Evolutionary conservation across 2,797 vertebrate genomes (phyloP), one percentile per base, ranked within the genome.

Genomic region (Epinephelus malabaricus): DNA sequence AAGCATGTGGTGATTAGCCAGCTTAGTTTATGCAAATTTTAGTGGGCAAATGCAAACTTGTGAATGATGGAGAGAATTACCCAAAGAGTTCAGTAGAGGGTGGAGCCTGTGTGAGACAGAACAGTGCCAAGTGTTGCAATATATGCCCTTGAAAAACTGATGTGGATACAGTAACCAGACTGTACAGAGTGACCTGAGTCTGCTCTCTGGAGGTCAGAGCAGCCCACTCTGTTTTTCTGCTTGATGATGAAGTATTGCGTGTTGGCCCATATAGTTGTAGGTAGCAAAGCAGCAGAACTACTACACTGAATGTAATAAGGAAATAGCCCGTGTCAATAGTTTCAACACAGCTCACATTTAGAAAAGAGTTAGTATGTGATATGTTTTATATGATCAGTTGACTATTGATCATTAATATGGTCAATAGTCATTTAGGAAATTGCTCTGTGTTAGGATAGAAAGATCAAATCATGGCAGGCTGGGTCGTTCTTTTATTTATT

Each of bases 401-500:
- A 65, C 50, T 50, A 59, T 2, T 68, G 40, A 72, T 58, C 1
- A 51, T 59, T 8, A 2, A 27, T 56, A 3, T 2, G 1, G 18
- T 61, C 43, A 34, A n/a, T 67, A 7, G 70, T 34, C 38, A 19
- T 49, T 69, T 13, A 50, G 40, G 43, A 78, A 61, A 63, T 2
- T 67, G 25, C 55, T 50, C 49, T 21, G 43, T 63, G 23, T 64
- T 43, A 47, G 8, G 4, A 21, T 12, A 30, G 14, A 66, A 56
- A 10, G 58, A 54, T 53, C 38, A 18, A 49, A 53, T 73, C 14
- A 21, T 27, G 27, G 6, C 46, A n/a, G 11, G 4, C 25, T 58
- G 11, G 13, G 18, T 13, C 45, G 17, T 30, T 50, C n/a, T 71
- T 61, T 30, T 25, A 61, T 73, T 73, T 11, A 69, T 65, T 66